Conservation (phyloP, 2,797 vertebrate species). For the Eulemur mongoz region DNA sequence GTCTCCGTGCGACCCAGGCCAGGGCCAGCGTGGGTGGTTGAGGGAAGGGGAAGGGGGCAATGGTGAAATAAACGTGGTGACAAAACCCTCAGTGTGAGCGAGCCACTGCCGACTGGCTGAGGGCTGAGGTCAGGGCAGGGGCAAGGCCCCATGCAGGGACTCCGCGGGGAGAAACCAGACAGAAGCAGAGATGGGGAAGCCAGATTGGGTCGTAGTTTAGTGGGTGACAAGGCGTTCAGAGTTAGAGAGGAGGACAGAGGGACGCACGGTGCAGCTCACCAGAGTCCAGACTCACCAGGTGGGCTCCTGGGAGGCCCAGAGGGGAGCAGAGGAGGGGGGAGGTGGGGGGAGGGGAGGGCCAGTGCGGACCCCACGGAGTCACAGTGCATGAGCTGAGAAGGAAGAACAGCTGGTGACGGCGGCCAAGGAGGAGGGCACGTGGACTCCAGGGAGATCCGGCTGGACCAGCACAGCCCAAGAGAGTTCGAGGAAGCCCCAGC, state of each 20-base stretch:
- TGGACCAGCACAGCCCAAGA: rapidly evolving
- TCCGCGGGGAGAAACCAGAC: background rate
- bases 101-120: rapidly evolving
- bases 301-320: background rate
- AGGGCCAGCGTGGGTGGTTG: rapidly evolving
- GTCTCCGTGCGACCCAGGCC: rapidly evolving
- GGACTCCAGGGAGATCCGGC: background rate
- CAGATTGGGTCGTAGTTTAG: background rate
- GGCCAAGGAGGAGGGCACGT: rapidly evolving
- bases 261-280: rapidly evolving
- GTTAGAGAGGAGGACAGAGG: background rate
- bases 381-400: background rate
- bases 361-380: background rate
- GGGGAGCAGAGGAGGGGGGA: too few relatives aligned
- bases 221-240: background rate
- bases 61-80: rapidly evolving
- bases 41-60: background rate
- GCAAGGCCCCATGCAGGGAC: background rate
- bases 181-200: background rate
- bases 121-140: rapidly evolving
- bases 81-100: background rate
- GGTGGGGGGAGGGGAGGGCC: too few relatives aligned
- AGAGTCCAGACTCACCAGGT: background rate
- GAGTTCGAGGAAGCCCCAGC: background rate
- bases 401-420: background rate